Evolutionary conservation across 2,113 vertebrate genomes (phyloP).

Genomic region (Rallus limicola): DNA sequence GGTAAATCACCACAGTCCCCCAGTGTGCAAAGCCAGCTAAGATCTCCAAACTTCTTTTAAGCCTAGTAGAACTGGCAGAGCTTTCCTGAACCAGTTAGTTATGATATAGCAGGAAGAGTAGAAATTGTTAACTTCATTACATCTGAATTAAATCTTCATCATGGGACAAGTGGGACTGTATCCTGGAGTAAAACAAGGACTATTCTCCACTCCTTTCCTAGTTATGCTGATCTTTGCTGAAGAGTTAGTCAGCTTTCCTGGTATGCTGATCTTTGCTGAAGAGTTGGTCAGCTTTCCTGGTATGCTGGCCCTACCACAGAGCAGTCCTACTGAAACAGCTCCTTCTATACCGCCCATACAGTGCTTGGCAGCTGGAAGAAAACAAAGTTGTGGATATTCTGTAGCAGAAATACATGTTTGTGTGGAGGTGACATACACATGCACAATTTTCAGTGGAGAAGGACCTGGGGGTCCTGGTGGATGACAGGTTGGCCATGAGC

Average conservation of each 20-base stretch:
- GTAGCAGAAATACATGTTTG: background rate
- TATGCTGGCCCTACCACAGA: fast-evolving
- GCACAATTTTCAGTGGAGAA: too few species aligned
- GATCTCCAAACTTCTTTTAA: background rate
- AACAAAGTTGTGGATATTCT: background rate
- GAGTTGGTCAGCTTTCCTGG: background rate
- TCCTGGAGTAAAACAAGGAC: background rate
- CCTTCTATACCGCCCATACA: background rate
- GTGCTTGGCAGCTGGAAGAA: background rate
- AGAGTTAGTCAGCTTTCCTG: background rate
- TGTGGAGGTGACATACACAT: background rate
- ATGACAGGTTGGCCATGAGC: too few species aligned
- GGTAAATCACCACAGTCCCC: background rate
- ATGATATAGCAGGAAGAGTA: background rate
- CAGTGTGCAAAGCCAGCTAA: background rate
- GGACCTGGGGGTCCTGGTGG: too few species aligned
- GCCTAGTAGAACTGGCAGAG: background rate
- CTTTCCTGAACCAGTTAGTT: background rate
- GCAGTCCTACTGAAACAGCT: background rate
- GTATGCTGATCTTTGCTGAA: background rate
- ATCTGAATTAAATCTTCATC: background rate
- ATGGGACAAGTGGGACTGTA: background rate
- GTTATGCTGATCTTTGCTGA: background rate
- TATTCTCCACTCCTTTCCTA: background rate
- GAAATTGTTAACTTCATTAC: background rate